Conservation (phyloP, 1,140 invertebrate genomes). For the Aphelenchoides fujianensis region DNA sequence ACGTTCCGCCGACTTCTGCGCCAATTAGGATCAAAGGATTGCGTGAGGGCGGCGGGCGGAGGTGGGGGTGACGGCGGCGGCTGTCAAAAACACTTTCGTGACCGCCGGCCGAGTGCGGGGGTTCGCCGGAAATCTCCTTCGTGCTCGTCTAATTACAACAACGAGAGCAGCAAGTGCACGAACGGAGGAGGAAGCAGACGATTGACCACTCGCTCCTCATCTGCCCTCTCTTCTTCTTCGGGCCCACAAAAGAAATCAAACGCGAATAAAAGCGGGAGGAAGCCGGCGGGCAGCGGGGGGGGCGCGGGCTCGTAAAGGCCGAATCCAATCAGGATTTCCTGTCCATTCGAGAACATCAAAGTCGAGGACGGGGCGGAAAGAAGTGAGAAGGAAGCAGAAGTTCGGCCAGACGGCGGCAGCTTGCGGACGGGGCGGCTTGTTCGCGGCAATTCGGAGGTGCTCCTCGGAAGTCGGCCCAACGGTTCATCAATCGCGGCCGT, state of each 20-base stretch:
- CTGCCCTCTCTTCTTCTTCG: too few relatives aligned
- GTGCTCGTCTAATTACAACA: not conserved
- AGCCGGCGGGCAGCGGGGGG: not conserved
- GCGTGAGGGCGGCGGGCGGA: not conserved
- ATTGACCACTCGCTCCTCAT: too few relatives aligned
- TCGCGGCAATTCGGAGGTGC: not conserved
- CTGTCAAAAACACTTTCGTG: not conserved
- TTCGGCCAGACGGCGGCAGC: too few relatives aligned
- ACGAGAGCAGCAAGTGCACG: not conserved
- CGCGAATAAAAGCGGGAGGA: not conserved
- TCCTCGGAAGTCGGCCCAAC: not conserved
- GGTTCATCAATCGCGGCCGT: not conserved
- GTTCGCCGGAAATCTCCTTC: not conserved
- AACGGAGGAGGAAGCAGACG: too few relatives aligned
- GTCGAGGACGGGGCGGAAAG: not conserved
- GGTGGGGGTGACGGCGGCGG: not conserved
- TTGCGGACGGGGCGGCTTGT: too few relatives aligned
- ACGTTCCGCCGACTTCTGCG: not conserved
- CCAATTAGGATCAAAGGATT: constrained; percentile 1
- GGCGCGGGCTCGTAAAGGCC: not conserved
- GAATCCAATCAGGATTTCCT: constrained; percentile 5
- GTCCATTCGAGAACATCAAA: constrained; percentile 8
- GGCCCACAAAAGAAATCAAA: not conserved
- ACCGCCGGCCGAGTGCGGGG: not conserved
- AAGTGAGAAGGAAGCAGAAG: too few relatives aligned